A percentile compares a stretch with the other conserved stretches of the same genome.
phyloP scores from a whole-genome alignment of 2,797 vertebrate genomes.

The Taenioides sp. region DNA sequence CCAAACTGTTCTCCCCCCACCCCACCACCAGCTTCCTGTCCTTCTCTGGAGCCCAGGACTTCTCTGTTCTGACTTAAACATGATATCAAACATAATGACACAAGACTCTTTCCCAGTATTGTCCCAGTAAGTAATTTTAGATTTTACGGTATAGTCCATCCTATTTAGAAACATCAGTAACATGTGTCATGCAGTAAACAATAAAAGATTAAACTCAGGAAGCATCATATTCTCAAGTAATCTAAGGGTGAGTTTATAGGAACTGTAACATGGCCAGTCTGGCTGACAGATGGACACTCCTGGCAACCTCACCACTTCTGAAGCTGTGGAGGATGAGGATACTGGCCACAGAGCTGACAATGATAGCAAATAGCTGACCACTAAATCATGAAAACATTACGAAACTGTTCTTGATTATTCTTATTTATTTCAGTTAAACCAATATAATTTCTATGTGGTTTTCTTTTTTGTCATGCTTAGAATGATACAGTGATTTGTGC shows the following conservation, averaged over 20 bases:
- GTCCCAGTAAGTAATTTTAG: not conserved
- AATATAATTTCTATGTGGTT: not conserved
- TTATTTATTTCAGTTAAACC: not conserved
- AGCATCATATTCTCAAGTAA: not conserved
- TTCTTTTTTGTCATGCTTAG: not conserved
- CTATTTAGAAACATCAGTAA: not conserved
- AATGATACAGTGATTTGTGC: not conserved
- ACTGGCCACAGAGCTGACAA: too few relatives aligned
- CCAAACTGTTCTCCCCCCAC: constrained; percentile 23
- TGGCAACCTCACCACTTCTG: not conserved
- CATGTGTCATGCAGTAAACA: not conserved
- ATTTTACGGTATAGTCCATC: too few relatives aligned
- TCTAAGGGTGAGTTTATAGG: not conserved
- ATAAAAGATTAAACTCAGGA: not conserved
- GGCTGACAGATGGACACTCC: not conserved
- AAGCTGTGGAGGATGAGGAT: not conserved
- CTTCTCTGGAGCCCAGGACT: constrained; percentile 10
- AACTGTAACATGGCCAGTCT: not conserved
- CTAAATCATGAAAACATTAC: not conserved
- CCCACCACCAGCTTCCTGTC: constrained; percentile 44
- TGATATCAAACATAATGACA: not conserved
- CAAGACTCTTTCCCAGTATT: not conserved
- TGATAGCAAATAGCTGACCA: not conserved
- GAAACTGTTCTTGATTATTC: not conserved
- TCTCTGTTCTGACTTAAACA: not conserved